Conservation (phyloP, 1,140 invertebrate species). For the Mactra quadrangularis region DNA sequence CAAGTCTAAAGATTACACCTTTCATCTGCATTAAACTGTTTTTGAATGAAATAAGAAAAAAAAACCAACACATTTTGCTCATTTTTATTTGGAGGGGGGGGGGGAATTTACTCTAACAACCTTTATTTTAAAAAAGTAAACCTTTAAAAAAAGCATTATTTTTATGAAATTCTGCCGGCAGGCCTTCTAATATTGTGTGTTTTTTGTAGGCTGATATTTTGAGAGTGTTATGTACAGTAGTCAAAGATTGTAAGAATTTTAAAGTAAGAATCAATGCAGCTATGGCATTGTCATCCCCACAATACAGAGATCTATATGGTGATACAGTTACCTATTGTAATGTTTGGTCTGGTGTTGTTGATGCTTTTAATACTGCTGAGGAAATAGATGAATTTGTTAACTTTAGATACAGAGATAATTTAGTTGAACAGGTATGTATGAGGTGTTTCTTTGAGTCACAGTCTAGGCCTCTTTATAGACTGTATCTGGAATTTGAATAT, state of each 20-base stretch:
- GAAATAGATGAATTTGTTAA: constrained; percentile 89
- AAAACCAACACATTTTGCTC: no score
- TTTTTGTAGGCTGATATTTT: constrained; percentile 85
- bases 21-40: no score
- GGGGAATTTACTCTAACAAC: no score
- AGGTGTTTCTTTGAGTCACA: no score
- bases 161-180: no score
- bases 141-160: no score
- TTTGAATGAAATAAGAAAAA: no score
- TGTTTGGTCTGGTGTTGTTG: constrained; percentile 89
- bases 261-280: constrained; percentile 93
- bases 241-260: constrained; percentile 87
- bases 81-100: no score
- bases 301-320: constrained; percentile 86
- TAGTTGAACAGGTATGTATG: constrained; percentile 86
- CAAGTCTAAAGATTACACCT: no score
- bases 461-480: not conserved
- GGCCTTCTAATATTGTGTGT: no score
- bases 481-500: not conserved
- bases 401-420: constrained; percentile 91
- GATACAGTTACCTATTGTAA: constrained; percentile 83
- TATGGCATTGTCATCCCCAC: constrained; percentile 88
- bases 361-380: constrained; percentile 89
- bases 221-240: constrained; percentile 84
- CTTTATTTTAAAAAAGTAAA: no score